A percentile compares a stretch with the other conserved stretches of the same genome.
These are phyloP conservation scores for Varanus salvator DNA, from an alignment of 2,113 vertebrate species.

Conservation along the genomic window DNA sequence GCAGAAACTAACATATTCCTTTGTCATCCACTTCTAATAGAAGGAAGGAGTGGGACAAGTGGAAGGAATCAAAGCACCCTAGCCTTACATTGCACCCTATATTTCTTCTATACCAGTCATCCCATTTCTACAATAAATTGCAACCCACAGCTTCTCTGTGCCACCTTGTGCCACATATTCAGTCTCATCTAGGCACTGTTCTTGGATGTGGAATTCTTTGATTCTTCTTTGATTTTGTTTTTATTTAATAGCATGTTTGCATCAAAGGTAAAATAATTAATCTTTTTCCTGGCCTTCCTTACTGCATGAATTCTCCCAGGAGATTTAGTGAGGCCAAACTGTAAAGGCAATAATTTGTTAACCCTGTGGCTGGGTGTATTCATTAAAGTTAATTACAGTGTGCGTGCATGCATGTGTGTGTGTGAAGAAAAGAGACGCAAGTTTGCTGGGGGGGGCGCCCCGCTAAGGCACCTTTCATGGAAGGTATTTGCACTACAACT, in stretches of 20 bases:
- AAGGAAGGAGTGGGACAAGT: not conserved
- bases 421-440: not conserved
- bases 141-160: not conserved
- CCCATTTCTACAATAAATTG: not conserved
- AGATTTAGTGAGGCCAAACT: conserved; percentile 38
- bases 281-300: conserved; percentile 22
- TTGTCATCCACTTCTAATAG: not conserved
- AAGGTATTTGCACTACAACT: conserved; percentile 12
- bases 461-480: not conserved
- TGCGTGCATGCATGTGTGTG: not conserved
- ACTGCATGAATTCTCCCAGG: conserved; percentile 24
- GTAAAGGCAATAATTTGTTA: conserved; percentile 46
- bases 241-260: conserved; percentile 18
- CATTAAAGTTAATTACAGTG: conserved; percentile 40
- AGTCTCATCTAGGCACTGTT: not conserved
- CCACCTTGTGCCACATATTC: not conserved
- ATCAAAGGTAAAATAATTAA: conserved; percentile 34
- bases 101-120: not conserved
- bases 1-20: not conserved
- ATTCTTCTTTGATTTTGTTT: not conserved
- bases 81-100: not conserved
- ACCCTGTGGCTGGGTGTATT: conserved; percentile 42
- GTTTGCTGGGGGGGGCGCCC: no score
- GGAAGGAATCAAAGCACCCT: not conserved
- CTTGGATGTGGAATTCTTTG: not conserved